A percentile compares a stretch with the other conserved stretches of the same genome.
phyloP scores from a whole-genome alignment of 2,888 invertebrate species.

The Bhutanitis thaidina region DNA sequence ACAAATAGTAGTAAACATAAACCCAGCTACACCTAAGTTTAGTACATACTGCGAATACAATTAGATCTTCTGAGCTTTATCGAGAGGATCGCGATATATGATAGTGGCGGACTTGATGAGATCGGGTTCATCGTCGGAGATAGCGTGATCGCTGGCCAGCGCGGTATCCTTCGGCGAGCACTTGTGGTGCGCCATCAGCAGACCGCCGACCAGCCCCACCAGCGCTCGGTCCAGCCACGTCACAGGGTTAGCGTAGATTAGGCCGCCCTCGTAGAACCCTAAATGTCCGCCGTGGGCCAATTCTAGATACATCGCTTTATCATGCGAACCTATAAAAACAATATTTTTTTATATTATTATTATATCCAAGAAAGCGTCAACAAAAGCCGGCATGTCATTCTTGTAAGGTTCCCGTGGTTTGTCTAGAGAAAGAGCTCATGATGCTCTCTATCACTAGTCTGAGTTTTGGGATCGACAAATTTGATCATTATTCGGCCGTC shows the following conservation, averaged over 20 bases:
- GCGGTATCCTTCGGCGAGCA: constrained; percentile 44
- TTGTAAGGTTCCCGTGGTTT: no score
- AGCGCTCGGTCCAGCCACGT: constrained; percentile 95
- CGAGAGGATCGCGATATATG: constrained; percentile 62
- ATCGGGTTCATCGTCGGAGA: constrained; percentile 57
- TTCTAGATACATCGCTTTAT: constrained; percentile 87
- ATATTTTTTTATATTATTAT: no score
- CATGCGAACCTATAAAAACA: constrained; percentile 80
- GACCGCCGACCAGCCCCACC: constrained; percentile 88
- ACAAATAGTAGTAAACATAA: not conserved
- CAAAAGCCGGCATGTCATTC: no score
- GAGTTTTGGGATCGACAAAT: no score
- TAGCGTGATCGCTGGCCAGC: constrained; percentile 20
- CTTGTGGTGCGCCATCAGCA: constrained; percentile 81
- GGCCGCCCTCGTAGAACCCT: constrained; percentile 95
- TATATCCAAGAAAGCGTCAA: no score
- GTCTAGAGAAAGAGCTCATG: no score
- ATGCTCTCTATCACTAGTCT: no score
- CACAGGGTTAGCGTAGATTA: constrained; percentile 91
- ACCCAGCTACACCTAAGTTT: not conserved
- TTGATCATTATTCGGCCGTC: no score
- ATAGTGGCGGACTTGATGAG: constrained; percentile 66
- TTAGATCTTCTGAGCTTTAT: constrained; percentile 36
- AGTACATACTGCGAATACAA: not conserved
- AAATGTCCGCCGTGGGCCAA: constrained; percentile 96